Base-by-base conservation (phyloP, 2,113 vertebrate species). In the Pao palembangensis region DNA sequence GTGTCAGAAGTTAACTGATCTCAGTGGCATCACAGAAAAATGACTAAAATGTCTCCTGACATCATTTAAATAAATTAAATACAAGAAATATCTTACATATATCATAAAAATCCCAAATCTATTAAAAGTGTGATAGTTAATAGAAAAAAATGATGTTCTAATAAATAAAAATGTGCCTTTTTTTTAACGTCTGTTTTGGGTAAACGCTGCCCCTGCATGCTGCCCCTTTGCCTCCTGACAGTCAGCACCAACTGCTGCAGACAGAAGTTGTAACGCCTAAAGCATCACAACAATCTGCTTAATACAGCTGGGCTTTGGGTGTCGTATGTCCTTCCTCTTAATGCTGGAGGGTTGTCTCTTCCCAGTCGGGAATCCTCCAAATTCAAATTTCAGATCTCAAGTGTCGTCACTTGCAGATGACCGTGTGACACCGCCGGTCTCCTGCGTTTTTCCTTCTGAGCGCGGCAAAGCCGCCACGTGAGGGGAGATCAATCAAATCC, bases 391-490 rank as follows among this genome's bases (percentile, higher is more conserved):
- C 15, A n/a, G n/a, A 16, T 47, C 14, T 14, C 44, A 64, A 52
- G 49, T 67, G 62, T 72, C 34, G 38, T 61, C 58, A 8, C 58
- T 61, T 48, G 46, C 3, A 17, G 25, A 15, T 5, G 43, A 55
- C 44, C 43, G 49, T 42, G 62, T 66, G 65, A 77, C 41, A 55
- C n/a, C 15, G 20, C 16, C 64, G 61, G 64, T 76, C 49, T 58
- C 79, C 69, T 56, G 28, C 28, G 5, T 31, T 31, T 31, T 31
- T 31, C 28, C 28, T 31, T 6, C 28, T 6, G 21, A 23, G 21
- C 21, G 21, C 21, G 25, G 2, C 4, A 28, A 28, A 28, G 25
- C 25, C 1, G 8, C 28, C 28, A 6, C 34, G 11, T 38, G 34
- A 38, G 11, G 16, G 61, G 48, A 66, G 55, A 57, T 58, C 44